These are phyloP conservation scores for Loxodonta africana DNA, from an alignment of 2,113 vertebrate species.

Conservation along the genomic window DNA sequence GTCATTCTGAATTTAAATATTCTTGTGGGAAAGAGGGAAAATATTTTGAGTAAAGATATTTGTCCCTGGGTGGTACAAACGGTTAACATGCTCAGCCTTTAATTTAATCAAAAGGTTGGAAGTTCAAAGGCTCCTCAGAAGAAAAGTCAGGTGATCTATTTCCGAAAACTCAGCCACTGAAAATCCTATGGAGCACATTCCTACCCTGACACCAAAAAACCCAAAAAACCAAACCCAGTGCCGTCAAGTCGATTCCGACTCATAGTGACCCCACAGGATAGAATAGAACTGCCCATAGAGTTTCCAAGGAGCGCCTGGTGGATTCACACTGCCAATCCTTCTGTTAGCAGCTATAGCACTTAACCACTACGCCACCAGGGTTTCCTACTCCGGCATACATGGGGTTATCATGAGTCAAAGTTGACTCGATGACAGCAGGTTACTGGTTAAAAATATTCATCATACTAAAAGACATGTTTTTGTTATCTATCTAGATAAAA, in stretches of 20 bases:
- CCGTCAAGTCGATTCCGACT: too few relatives aligned
- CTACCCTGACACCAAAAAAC: not conserved
- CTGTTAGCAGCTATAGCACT: too few relatives aligned
- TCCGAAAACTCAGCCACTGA: not conserved
- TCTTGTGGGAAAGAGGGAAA: not conserved
- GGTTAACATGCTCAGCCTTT: not conserved
- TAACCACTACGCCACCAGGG: too few relatives aligned
- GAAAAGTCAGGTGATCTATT: not conserved
- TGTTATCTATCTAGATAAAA: not conserved
- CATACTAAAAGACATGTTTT: not conserved
- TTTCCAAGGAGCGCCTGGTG: too few relatives aligned
- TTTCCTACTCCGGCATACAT: not conserved
- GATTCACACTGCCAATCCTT: too few relatives aligned
- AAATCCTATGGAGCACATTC: not conserved
- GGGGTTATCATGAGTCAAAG: not conserved
- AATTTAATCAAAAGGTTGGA: not conserved
- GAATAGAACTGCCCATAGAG: too few relatives aligned
- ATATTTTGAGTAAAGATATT: not conserved
- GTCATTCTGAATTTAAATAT: not conserved
- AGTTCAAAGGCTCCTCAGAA: not conserved
- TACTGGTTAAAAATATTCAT: not conserved
- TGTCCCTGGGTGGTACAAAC: not conserved
- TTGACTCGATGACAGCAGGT: not conserved
- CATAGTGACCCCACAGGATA: too few relatives aligned
- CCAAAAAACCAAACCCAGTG: too few relatives aligned